phyloP scores from a whole-genome alignment of 2,113 vertebrate genomes.

The Panurus biarmicus region DNA sequence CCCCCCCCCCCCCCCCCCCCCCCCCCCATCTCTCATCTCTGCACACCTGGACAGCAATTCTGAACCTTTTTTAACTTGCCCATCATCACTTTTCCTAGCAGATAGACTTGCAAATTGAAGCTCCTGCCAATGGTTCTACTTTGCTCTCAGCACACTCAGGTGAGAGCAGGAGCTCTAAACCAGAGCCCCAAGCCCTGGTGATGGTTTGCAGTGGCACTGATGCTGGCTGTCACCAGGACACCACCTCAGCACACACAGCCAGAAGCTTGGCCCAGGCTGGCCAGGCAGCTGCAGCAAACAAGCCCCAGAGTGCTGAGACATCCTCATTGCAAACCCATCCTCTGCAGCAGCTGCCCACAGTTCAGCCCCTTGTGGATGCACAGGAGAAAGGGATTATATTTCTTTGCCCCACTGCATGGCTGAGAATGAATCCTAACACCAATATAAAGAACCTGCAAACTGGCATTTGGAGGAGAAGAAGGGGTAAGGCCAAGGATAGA shows the following conservation, averaged over 20 bases:
- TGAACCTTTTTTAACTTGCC: neutral
- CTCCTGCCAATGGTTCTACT: neutral
- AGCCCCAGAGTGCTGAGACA: rapidly evolving
- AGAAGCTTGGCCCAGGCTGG: neutral
- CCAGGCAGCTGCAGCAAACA: neutral
- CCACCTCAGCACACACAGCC: neutral
- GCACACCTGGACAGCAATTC: neutral
- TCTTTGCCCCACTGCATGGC: neutral
- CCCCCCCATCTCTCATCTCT: rapidly evolving
- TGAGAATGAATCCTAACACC: neutral
- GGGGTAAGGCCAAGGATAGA: neutral
- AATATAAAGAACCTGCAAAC: neutral
- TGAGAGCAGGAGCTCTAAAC: neutral
- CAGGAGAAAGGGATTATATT: neutral
- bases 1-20: no score
- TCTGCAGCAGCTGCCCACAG: neutral
- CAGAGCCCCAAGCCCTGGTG: rapidly evolving
- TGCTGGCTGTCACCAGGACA: rapidly evolving
- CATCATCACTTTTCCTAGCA: neutral
- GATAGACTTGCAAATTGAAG: neutral
- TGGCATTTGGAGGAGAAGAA: neutral
- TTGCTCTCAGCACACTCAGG: neutral
- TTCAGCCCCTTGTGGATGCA: neutral
- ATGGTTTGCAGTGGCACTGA: neutral
- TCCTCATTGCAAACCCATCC: neutral